Conservation (phyloP, 1,140 invertebrate species). For the Zophobas morio region DNA sequence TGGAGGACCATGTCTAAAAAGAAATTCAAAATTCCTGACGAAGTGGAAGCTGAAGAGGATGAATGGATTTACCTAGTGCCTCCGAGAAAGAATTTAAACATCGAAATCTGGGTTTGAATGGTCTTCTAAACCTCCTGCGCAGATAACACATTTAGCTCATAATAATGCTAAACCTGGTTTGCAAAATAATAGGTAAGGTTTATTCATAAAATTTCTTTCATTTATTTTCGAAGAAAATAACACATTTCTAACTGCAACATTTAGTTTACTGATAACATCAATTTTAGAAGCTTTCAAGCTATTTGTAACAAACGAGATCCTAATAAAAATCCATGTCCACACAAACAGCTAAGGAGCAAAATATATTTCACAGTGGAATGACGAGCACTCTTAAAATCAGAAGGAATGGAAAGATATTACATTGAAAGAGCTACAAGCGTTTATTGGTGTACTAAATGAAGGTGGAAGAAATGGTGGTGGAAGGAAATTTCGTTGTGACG, state of each 20-base stretch:
- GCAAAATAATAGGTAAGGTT: neutral
- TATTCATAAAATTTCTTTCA: neutral
- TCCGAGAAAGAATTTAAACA: neutral
- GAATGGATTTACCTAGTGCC: neutral
- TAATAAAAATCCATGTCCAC: neutral
- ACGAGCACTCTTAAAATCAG: neutral
- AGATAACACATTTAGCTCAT: neutral
- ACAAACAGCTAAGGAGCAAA: neutral
- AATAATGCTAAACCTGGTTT: neutral
- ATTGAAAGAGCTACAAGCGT: neutral
- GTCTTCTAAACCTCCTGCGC: neutral
- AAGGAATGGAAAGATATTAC: neutral
- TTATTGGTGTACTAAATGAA: neutral
- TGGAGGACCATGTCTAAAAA: neutral
- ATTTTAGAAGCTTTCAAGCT: conserved; percentile 23
- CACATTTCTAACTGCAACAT: neutral
- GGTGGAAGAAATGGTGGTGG: conserved; percentile 6
- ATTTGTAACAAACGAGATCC: conserved; percentile 17
- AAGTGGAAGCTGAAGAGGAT: neutral
- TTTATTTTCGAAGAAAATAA: neutral
- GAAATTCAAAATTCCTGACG: neutral
- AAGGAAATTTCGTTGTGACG: conserved; percentile 2
- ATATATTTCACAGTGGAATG: neutral
- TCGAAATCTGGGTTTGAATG: neutral
- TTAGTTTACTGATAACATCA: conserved; percentile 24